Percentiles rank a stretch among this genome's conserved stretches.
Conservation (phyloP, 2,113 vertebrate genomes). For the Morone saxatilis region DNA sequence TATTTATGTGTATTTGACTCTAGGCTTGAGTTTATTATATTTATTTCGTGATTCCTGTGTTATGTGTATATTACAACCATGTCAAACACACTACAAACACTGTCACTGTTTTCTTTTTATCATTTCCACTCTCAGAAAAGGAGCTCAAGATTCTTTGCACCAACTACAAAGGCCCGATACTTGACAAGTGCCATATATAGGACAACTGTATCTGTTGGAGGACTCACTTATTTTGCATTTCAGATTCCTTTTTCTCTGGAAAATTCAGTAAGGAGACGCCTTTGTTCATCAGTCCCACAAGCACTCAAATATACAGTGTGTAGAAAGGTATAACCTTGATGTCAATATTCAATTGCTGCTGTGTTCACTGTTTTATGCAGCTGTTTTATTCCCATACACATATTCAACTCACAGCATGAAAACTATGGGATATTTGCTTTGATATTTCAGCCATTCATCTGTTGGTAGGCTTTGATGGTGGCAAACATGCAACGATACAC, state of each 20-base stretch:
- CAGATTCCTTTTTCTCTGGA: slow-evolving; percentile 39
- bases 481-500: background rate
- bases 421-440: slow-evolving; percentile 43
- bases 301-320: slow-evolving; percentile 17
- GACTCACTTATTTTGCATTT: slow-evolving; percentile 39
- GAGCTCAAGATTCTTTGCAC: slow-evolving; percentile 18
- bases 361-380: background rate
- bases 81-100: background rate
- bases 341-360: slow-evolving; percentile 40
- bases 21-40: background rate
- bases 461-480: slow-evolving; percentile 27
- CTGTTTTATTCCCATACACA: background rate
- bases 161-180: background rate
- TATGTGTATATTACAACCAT: background rate
- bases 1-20: background rate
- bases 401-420: slow-evolving; percentile 20
- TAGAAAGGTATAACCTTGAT: slow-evolving; percentile 40
- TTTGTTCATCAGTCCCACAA: slow-evolving; percentile 30
- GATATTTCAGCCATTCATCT: slow-evolving; percentile 29
- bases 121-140: background rate
- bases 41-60: slow-evolving; percentile 16
- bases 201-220: background rate
- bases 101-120: background rate
- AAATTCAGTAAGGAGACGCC: slow-evolving; percentile 29
- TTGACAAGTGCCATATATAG: slow-evolving; percentile 38